Conservation (phyloP, 2,113 vertebrate species). For the Zapornia atra region DNA sequence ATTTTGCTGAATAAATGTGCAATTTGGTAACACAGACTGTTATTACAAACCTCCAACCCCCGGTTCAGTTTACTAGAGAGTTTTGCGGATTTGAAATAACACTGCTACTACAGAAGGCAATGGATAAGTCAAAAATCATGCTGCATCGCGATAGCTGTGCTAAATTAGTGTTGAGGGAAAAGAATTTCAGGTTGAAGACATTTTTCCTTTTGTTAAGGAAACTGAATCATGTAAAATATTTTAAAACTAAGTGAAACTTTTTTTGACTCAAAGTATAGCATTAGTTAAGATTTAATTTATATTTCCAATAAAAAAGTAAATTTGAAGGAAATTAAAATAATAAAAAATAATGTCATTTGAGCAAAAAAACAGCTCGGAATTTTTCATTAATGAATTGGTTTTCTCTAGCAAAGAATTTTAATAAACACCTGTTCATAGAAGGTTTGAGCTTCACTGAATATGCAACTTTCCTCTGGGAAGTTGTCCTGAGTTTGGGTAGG, state of each 20-base stretch:
- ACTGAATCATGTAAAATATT: neutral
- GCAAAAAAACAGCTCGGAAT: neutral
- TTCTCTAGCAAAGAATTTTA: neutral
- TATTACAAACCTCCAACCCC: neutral
- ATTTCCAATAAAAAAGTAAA: neutral
- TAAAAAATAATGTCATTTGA: neutral
- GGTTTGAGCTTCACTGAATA: neutral
- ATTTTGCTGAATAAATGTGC: neutral
- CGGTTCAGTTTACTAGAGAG: neutral
- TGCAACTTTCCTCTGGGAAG: neutral
- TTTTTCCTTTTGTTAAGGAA: neutral
- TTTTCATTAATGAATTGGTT: neutral
- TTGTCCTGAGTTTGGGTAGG: neutral
- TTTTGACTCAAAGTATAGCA: neutral
- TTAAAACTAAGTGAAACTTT: neutral
- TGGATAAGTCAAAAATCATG: neutral
- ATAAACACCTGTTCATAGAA: neutral
- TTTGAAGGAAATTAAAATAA: neutral
- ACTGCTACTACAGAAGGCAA: neutral
- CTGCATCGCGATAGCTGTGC: accelerated
- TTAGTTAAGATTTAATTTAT: neutral
- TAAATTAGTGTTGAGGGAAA: neutral
- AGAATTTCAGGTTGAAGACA: neutral
- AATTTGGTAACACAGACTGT: neutral
- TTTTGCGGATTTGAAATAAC: neutral